These are phyloP conservation scores for Mesorhabditis spiculigera DNA, from an alignment of 2,888 invertebrate species.

Conservation along the genomic window DNA sequence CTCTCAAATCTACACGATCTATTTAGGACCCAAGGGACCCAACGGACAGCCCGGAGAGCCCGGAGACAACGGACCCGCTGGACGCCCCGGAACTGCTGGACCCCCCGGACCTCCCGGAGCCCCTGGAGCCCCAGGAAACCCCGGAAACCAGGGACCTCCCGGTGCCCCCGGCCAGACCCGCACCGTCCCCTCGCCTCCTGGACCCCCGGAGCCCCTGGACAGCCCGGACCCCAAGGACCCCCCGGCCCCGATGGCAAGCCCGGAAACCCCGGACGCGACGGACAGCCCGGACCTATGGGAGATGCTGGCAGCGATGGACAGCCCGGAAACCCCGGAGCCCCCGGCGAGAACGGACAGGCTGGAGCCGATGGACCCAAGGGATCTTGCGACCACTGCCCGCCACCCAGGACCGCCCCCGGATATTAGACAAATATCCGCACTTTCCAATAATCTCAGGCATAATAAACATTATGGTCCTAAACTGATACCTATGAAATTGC, in stretches of 20 bases:
- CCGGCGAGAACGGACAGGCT: conserved; percentile 22
- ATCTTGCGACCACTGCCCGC: conserved; percentile 41
- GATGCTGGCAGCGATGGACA: conserved; percentile 40
- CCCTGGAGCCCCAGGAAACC: conserved; percentile 40
- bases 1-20: neutral
- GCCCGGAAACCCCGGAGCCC: conserved; percentile 35
- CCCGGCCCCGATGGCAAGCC: conserved; percentile 37
- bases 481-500: no score
- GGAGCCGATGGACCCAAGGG: conserved; percentile 31
- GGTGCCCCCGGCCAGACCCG: conserved; percentile 39
- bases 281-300: conserved; percentile 39
- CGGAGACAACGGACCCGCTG: conserved; percentile 37
- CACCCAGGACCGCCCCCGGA: conserved; percentile 38
- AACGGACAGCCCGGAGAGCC: conserved; percentile 40
- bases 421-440: conserved; percentile 20
- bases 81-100: conserved; percentile 40
- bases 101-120: conserved; percentile 45
- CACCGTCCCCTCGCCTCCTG: conserved; percentile 41
- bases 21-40: conserved; percentile 37
- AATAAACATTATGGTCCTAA: neutral
- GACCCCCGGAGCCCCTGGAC: conserved; percentile 40
- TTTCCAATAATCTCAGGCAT: neutral
- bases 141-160: conserved; percentile 42
- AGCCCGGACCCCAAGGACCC: conserved; percentile 36
- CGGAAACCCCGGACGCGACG: conserved; percentile 40